Conservation (phyloP, 2,113 vertebrate genomes). For the Phylloscopus trochiloides region DNA sequence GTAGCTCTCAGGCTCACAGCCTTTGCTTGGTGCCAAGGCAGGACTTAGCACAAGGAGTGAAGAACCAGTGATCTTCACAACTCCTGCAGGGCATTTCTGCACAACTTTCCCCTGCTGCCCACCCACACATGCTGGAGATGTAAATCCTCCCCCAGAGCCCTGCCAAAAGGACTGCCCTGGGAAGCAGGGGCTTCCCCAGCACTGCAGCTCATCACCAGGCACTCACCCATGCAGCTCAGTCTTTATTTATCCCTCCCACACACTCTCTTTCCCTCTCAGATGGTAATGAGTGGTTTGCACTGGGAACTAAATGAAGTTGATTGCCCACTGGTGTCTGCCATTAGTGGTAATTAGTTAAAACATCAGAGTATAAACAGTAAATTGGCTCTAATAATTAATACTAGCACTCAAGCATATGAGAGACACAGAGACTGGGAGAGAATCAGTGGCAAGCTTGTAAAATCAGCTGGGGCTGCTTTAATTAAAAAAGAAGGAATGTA, state of each 20-base stretch:
- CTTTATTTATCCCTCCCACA: slow-evolving; percentile 13
- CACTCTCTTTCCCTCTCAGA: background rate
- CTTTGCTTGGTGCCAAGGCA: background rate
- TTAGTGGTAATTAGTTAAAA: slow-evolving; percentile 99
- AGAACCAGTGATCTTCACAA: background rate
- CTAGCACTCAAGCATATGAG: slow-evolving; percentile 84
- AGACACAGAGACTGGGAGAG: slow-evolving; percentile 54
- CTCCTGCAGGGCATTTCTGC: background rate
- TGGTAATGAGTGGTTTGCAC: slow-evolving; percentile 78
- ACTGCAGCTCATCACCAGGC: background rate
- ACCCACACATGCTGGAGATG: background rate
- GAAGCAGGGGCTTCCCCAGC: background rate
- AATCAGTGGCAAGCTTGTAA: slow-evolving; percentile 67
- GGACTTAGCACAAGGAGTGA: background rate
- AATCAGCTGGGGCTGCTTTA: slow-evolving; percentile 70
- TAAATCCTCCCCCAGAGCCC: background rate
- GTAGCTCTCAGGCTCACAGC: background rate
- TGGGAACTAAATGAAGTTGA: slow-evolving; percentile 96
- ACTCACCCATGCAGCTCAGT: background rate
- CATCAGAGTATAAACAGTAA: slow-evolving; percentile 99
- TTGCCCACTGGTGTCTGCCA: slow-evolving; percentile 92
- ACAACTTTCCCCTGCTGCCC: background rate
- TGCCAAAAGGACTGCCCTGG: background rate
- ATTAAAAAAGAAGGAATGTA: slow-evolving; percentile 72
- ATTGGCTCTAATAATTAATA: slow-evolving; percentile 99